Conservation (phyloP, 2,888 invertebrate species). For the Ormyrus nitidulus region DNA sequence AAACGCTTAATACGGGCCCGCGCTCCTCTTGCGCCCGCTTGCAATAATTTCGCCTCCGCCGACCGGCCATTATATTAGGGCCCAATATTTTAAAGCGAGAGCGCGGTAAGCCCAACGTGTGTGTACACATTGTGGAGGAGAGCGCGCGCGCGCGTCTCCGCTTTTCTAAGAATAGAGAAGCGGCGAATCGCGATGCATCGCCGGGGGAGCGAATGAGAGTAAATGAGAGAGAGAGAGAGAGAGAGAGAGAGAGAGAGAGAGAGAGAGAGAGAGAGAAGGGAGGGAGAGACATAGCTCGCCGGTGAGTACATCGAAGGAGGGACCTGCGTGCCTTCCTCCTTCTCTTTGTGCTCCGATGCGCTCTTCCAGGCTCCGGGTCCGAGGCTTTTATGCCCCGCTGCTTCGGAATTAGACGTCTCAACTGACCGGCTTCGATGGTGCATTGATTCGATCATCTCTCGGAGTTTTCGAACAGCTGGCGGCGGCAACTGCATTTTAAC, state of each 20-base stretch:
- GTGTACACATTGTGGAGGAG: slow-evolving; percentile 66
- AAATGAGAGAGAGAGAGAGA: slow-evolving; percentile 14
- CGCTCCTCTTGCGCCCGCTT: slow-evolving; percentile 47
- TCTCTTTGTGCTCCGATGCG: slow-evolving; percentile 4
- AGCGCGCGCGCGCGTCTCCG: neutral
- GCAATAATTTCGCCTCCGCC: slow-evolving; percentile 54
- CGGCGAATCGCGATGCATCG: slow-evolving; percentile 52
- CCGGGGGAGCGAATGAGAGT: slow-evolving; percentile 1
- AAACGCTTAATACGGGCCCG: slow-evolving; percentile 65
- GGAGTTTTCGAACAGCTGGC: too few relatives aligned
- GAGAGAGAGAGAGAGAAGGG: slow-evolving; percentile 20
- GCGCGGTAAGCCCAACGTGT: slow-evolving; percentile 61
- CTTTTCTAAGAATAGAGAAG: slow-evolving; percentile 70
- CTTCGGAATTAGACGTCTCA: too few relatives aligned
- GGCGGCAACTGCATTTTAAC: too few relatives aligned
- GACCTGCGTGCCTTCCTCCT: slow-evolving; percentile 39
- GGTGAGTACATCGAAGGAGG: slow-evolving; percentile 32
- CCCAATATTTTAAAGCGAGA: slow-evolving; percentile 71
- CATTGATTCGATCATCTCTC: too few relatives aligned
- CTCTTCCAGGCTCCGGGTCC: too few relatives aligned
- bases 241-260: neutral
- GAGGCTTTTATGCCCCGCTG: too few relatives aligned
- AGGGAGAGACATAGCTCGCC: slow-evolving; percentile 22
- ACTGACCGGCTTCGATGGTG: too few relatives aligned
- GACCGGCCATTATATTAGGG: slow-evolving; percentile 67